phyloP scores from a whole-genome alignment of 1,140 invertebrate species.

The Amyelois transitella region DNA sequence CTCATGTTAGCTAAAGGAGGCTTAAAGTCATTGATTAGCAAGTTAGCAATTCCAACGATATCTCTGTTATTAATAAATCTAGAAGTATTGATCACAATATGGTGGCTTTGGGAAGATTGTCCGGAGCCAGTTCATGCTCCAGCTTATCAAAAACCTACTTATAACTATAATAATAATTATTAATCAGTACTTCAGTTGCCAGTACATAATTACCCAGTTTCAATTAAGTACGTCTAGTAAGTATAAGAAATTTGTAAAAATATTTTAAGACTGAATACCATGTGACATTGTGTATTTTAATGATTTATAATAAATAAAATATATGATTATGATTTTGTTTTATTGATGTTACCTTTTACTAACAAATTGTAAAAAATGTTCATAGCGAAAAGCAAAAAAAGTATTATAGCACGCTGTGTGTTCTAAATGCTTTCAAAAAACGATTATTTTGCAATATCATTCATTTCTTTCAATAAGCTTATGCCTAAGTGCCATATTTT shows the following conservation, averaged over 20 bases:
- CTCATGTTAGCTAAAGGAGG: conserved; percentile 43
- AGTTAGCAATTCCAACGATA: conserved; percentile 51
- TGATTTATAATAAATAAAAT: not conserved
- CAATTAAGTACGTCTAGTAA: conserved; percentile 1
- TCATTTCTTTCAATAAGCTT: too few relatives aligned
- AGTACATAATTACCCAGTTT: conserved; percentile 24
- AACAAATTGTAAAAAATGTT: too few relatives aligned
- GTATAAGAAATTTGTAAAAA: not conserved
- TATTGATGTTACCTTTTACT: too few relatives aligned
- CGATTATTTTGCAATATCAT: too few relatives aligned
- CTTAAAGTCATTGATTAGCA: conserved; percentile 55
- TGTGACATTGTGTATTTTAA: conserved; percentile 1
- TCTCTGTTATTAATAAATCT: conserved; percentile 55
- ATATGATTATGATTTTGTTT: not conserved
- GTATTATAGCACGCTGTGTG: too few relatives aligned
- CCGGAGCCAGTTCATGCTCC: conserved; percentile 12
- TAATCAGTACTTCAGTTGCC: not conserved
- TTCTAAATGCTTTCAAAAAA: too few relatives aligned
- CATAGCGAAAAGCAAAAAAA: too few relatives aligned
- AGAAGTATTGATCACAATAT: conserved; percentile 53
- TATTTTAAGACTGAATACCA: conserved; percentile 22
- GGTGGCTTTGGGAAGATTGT: conserved; percentile 69
- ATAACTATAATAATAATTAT: conserved; percentile 22
- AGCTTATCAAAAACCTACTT: conserved; percentile 15
- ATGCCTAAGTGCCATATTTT: too few relatives aligned